These are phyloP conservation scores for Coreius guichenoti DNA, from an alignment of 2,797 vertebrate genomes.

Conservation along the genomic window DNA sequence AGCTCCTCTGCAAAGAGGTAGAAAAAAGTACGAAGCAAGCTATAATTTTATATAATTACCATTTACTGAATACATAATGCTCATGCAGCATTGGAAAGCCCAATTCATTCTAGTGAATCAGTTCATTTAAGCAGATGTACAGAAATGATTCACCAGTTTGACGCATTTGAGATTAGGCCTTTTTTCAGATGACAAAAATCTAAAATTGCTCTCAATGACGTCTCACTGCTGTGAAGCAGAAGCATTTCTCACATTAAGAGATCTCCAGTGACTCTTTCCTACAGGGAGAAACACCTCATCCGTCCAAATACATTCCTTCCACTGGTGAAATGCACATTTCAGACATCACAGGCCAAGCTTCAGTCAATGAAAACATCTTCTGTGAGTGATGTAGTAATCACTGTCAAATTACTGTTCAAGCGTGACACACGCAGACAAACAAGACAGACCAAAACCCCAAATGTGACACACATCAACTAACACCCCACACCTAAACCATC, in stretches of 20 bases:
- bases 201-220: not conserved
- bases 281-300: conserved; percentile 6
- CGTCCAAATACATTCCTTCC: conserved; percentile 30
- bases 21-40: conserved; percentile 24
- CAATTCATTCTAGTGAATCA: not conserved
- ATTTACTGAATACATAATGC: not conserved
- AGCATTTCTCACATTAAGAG: not conserved
- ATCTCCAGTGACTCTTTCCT: conserved; percentile 15
- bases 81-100: not conserved
- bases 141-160: not conserved
- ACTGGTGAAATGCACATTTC: not conserved
- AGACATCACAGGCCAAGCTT: not conserved
- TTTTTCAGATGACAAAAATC: conserved; percentile 7
- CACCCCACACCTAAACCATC: not conserved
- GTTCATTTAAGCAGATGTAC: not conserved
- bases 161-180: not conserved
- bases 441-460: conserved; percentile 6
- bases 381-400: conserved; percentile 6
- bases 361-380: not conserved
- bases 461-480: conserved; percentile 4
- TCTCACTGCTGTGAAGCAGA: not conserved
- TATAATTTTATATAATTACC: conserved; percentile 22
- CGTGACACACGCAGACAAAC: not conserved
- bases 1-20: conserved; percentile 61
- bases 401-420: conserved; percentile 6